Conservation (phyloP, 2,888 invertebrate species). For the Chesias legatella region DNA sequence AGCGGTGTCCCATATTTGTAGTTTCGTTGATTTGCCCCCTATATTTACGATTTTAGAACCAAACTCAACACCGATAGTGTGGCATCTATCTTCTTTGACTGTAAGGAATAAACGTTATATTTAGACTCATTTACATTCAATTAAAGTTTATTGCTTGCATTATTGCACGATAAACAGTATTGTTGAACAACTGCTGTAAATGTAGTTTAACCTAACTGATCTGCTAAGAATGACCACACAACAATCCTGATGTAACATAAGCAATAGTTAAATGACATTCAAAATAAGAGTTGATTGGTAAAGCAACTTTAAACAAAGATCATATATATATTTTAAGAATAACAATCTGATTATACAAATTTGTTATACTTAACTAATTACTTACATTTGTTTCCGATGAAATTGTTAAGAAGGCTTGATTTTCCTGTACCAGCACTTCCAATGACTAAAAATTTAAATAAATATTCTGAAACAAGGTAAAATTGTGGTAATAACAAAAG, state of each 20-base stretch:
- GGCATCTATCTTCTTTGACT: constrained; percentile 92
- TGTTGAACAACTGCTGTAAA: too few relatives aligned
- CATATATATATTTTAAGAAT: too few relatives aligned
- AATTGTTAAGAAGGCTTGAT: constrained; percentile 90
- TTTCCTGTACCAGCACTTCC: constrained; percentile 92
- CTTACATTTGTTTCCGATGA: constrained; percentile 92
- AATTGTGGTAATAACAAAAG: too few relatives aligned
- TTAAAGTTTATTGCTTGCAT: too few relatives aligned
- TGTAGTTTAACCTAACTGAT: too few relatives aligned
- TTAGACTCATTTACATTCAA: constrained; percentile 16
- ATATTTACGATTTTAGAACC: constrained; percentile 92
- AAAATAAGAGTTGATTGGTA: too few relatives aligned
- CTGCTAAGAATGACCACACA: too few relatives aligned
- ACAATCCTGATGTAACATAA: too few relatives aligned
- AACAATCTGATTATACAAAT: too few relatives aligned
- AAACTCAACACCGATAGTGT: constrained; percentile 93
- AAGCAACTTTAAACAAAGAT: too few relatives aligned
- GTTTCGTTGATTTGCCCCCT: constrained; percentile 89
- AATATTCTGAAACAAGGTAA: constrained; percentile 82
- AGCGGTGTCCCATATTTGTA: constrained; percentile 94
- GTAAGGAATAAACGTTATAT: constrained; percentile 27
- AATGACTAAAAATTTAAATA: constrained; percentile 92
- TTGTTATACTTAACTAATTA: constrained; percentile 31
- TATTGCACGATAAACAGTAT: too few relatives aligned
- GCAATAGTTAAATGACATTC: too few relatives aligned